phyloP scores from a whole-genome alignment of 2,797 vertebrate species.

The Babyrousa celebensis region DNA sequence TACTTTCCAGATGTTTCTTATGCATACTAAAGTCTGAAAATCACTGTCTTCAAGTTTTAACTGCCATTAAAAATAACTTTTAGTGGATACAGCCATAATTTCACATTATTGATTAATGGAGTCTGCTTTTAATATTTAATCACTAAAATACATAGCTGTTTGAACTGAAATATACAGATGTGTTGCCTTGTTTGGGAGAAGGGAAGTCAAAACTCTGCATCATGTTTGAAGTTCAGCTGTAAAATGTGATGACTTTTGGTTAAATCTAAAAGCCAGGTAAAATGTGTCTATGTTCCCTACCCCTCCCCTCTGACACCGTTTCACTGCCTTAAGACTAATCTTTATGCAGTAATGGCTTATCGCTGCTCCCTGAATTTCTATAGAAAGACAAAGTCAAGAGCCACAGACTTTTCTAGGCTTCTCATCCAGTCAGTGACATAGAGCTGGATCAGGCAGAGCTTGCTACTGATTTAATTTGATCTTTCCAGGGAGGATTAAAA shows the following conservation, averaged over 20 bases:
- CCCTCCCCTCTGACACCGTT: neutral
- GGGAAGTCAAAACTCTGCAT: slow-evolving; percentile 54
- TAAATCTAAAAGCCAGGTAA: slow-evolving; percentile 64
- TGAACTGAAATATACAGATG: slow-evolving; percentile 43
- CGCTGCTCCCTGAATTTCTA: slow-evolving; percentile 31
- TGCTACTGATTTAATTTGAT: slow-evolving; percentile 88
- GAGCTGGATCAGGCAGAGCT: slow-evolving; percentile 75
- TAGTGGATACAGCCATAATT: slow-evolving; percentile 50
- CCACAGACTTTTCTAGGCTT: slow-evolving; percentile 71
- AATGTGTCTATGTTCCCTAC: slow-evolving; percentile 11
- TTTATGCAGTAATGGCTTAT: slow-evolving; percentile 78
- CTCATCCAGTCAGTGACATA: slow-evolving; percentile 79
- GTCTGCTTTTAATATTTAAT: slow-evolving; percentile 62
- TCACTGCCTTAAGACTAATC: slow-evolving; percentile 65
- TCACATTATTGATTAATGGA: slow-evolving; percentile 67
- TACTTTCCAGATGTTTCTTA: slow-evolving; percentile 73
- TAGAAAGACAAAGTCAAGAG: slow-evolving; percentile 74
- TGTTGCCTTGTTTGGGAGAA: slow-evolving; percentile 50
- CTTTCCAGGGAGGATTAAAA: slow-evolving; percentile 89
- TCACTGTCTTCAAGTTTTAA: slow-evolving; percentile 67
- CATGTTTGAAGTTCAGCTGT: slow-evolving; percentile 77
- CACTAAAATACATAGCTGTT: slow-evolving; percentile 22
- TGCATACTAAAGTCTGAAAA: slow-evolving; percentile 61
- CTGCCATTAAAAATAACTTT: slow-evolving; percentile 74
- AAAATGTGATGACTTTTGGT: slow-evolving; percentile 77